These are phyloP conservation scores for Hipparchia semele DNA, from an alignment of 2,888 invertebrate genomes.

Conservation along the genomic window DNA sequence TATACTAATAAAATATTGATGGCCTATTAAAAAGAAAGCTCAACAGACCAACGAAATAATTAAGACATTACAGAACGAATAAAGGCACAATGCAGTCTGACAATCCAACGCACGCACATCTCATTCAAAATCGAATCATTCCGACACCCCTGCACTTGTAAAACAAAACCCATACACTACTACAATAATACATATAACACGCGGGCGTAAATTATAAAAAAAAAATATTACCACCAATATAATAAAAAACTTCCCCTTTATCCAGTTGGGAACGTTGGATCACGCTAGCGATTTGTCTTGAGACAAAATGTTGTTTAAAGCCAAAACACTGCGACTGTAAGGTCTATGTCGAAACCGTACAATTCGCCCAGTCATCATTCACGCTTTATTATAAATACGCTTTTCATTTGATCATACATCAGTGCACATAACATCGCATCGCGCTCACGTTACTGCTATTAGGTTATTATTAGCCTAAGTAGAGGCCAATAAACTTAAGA, in stretches of 20 bases:
- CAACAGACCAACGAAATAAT: neutral
- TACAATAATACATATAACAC: constrained; percentile 44
- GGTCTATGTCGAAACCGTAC: no score
- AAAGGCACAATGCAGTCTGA: constrained; percentile 8
- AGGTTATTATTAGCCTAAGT: no score
- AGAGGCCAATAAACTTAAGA: no score
- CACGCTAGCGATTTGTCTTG: constrained; percentile 3
- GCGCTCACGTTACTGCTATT: no score
- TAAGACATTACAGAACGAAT: neutral
- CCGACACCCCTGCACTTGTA: constrained; percentile 42
- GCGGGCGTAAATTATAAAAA: constrained; percentile 43
- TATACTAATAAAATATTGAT: no score
- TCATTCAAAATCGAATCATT: constrained; percentile 19
- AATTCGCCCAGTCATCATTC: no score
- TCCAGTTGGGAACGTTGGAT: constrained; percentile 9
- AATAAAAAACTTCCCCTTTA: constrained; percentile 36
- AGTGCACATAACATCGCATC: no score
- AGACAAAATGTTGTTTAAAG: constrained; percentile 15
- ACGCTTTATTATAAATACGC: no score
- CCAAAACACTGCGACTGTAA: no score
- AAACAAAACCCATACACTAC: constrained; percentile 42
- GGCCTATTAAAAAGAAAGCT: neutral
- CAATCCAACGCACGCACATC: constrained; percentile 16
- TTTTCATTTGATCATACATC: no score
- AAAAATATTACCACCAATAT: constrained; percentile 41